These are phyloP conservation scores for Baronia brevicornis DNA, from an alignment of 2,888 invertebrate species.

Conservation along the genomic window DNA sequence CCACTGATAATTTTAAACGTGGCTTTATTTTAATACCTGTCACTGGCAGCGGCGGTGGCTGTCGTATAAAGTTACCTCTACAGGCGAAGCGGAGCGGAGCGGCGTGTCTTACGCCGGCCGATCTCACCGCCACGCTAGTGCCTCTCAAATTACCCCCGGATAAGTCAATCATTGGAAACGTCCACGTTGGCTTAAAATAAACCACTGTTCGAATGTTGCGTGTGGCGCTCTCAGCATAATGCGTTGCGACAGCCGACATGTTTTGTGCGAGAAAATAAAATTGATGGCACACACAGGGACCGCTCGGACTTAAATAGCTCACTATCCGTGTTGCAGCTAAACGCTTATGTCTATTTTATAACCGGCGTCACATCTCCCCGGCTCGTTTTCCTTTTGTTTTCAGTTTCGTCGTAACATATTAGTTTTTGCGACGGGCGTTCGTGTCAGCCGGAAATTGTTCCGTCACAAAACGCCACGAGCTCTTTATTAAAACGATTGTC, in stretches of 20 bases:
- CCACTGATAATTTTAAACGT: slow-evolving; percentile 25
- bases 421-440: slow-evolving; percentile 54
- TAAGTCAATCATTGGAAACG: slow-evolving; percentile 74
- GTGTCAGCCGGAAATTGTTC: slow-evolving; percentile 53
- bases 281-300: slow-evolving; percentile 64
- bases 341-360: slow-evolving; percentile 72
- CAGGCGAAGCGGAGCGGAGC: slow-evolving; percentile 30
- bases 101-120: slow-evolving; percentile 22
- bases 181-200: slow-evolving; percentile 70
- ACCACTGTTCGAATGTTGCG: slow-evolving; percentile 67
- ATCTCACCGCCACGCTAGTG: slow-evolving; percentile 41
- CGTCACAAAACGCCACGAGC: slow-evolving; percentile 43
- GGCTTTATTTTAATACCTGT: slow-evolving; percentile 50
- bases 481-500: slow-evolving; percentile 48
- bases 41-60: slow-evolving; percentile 27
- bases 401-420: slow-evolving; percentile 45
- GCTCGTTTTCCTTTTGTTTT: slow-evolving; percentile 47
- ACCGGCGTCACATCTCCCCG: slow-evolving; percentile 45
- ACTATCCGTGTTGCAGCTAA: slow-evolving; percentile 63
- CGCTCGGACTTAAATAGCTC: slow-evolving; percentile 68
- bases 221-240: slow-evolving; percentile 66
- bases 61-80: slow-evolving; percentile 48
- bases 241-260: slow-evolving; percentile 72
- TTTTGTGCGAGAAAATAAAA: slow-evolving; percentile 75
- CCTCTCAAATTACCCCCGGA: slow-evolving; percentile 74